Conservation (phyloP, 2,888 invertebrate species). For the Callimorpha dominula region DNA sequence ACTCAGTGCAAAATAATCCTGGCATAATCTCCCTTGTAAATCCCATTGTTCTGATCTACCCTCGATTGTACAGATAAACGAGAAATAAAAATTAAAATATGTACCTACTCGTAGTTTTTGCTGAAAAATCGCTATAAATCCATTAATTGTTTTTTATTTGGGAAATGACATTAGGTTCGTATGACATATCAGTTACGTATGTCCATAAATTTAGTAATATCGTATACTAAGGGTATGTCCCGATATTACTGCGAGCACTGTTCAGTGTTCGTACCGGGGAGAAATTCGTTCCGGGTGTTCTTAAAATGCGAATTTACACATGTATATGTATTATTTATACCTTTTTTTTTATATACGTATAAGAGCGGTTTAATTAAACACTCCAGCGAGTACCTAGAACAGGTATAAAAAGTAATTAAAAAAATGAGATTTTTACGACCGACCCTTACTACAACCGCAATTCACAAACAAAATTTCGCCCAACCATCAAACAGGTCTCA, state of each 20-base stretch:
- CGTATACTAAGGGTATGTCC: too few relatives aligned
- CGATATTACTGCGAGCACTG: too few relatives aligned
- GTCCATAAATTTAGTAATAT: neutral
- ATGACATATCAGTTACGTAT: neutral
- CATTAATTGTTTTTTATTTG: neutral
- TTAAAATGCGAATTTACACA: neutral
- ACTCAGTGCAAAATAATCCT: constrained; percentile 82
- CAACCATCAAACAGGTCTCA: constrained; percentile 51
- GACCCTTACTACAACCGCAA: constrained; percentile 35
- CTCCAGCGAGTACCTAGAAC: neutral
- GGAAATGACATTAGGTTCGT: neutral
- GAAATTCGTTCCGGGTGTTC: too few relatives aligned
- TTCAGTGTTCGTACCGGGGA: too few relatives aligned
- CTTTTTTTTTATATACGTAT: neutral
- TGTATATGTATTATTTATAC: neutral
- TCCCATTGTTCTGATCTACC: constrained; percentile 85
- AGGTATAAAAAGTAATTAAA: constrained; percentile 3
- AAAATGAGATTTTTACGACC: constrained; percentile 46
- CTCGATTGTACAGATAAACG: constrained; percentile 61
- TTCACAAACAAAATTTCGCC: constrained; percentile 61
- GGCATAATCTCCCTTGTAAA: constrained; percentile 83
- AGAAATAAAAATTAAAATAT: constrained; percentile 51
- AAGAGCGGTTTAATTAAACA: neutral
- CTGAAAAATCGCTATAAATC: neutral
- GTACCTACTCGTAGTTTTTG: constrained; percentile 24